These are phyloP conservation scores for Capromys pilorides DNA, from an alignment of 2,797 vertebrate genomes.

Conservation along the genomic window DNA sequence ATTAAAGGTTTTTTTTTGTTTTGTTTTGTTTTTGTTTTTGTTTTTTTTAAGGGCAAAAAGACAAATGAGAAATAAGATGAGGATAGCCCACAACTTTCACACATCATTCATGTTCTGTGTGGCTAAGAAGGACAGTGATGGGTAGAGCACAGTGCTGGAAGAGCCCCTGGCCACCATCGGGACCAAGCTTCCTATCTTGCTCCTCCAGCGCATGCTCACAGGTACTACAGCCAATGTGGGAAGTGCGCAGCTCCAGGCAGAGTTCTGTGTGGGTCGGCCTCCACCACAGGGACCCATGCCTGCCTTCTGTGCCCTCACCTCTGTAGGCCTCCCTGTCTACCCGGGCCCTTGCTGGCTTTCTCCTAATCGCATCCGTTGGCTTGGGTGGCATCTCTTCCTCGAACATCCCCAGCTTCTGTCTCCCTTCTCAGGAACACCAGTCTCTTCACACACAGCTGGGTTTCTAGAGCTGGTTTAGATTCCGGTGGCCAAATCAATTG, in stretches of 20 bases:
- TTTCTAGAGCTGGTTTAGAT: neutral
- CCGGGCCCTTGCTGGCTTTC: neutral
- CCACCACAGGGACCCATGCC: rapidly evolving
- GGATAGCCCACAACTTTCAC: neutral
- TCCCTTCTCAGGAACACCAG: neutral
- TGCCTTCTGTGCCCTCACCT: no score
- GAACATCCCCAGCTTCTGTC: neutral
- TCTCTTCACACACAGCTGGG: neutral
- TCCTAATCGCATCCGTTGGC: neutral
- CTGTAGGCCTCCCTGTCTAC: neutral
- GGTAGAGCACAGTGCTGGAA: neutral
- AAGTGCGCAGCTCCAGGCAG: rapidly evolving
- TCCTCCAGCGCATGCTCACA: neutral
- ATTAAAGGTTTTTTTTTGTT: neutral
- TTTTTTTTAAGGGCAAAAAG: neutral
- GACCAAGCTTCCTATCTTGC: neutral
- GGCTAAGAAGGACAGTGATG: neutral
- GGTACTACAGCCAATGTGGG: neutral
- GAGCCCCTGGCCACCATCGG: neutral
- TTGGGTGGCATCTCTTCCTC: neutral
- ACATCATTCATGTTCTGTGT: neutral
- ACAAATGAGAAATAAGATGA: neutral
- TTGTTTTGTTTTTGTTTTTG: neutral
- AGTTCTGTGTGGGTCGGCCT: neutral
- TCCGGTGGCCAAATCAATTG: conserved; percentile 21